phyloP scores from a whole-genome alignment of 2,797 vertebrate genomes.

The Leptatherina wallacei region DNA sequence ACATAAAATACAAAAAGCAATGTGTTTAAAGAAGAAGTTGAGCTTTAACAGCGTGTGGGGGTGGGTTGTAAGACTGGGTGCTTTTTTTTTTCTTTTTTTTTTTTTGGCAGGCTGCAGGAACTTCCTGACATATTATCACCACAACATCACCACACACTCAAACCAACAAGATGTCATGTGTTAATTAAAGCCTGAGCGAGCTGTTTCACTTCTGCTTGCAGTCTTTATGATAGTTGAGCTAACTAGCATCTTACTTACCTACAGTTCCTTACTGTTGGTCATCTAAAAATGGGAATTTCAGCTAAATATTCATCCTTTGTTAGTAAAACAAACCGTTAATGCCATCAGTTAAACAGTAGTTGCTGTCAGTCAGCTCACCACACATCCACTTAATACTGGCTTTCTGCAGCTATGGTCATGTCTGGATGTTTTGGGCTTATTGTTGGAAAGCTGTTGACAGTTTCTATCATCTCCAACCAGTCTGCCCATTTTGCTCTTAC shows the following conservation, averaged over 20 bases:
- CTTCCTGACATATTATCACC: not conserved
- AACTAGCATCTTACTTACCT: not conserved
- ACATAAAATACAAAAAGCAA: not conserved
- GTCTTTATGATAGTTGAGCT: rapidly evolving
- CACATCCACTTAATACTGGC: too few relatives aligned
- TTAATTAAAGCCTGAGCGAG: not conserved
- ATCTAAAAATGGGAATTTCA: too few relatives aligned
- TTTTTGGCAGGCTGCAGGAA: slow-evolving; percentile 2
- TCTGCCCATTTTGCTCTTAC: too few relatives aligned
- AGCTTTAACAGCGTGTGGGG: not conserved
- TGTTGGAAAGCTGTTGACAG: too few relatives aligned
- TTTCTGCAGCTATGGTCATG: too few relatives aligned
- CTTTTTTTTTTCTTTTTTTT: not conserved
- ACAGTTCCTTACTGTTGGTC: too few relatives aligned
- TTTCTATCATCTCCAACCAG: too few relatives aligned
- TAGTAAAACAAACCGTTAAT: too few relatives aligned
- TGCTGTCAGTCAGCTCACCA: too few relatives aligned
- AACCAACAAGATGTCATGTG: not conserved
- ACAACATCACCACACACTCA: not conserved
- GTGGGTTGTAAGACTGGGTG: not conserved
- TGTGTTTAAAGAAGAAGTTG: not conserved
- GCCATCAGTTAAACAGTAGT: too few relatives aligned
- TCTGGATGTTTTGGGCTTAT: too few relatives aligned
- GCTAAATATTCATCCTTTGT: too few relatives aligned
- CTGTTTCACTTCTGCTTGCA: not conserved